Conservation (phyloP, 2,888 invertebrate genomes). For the Hydroisotoma schaefferi region DNA sequence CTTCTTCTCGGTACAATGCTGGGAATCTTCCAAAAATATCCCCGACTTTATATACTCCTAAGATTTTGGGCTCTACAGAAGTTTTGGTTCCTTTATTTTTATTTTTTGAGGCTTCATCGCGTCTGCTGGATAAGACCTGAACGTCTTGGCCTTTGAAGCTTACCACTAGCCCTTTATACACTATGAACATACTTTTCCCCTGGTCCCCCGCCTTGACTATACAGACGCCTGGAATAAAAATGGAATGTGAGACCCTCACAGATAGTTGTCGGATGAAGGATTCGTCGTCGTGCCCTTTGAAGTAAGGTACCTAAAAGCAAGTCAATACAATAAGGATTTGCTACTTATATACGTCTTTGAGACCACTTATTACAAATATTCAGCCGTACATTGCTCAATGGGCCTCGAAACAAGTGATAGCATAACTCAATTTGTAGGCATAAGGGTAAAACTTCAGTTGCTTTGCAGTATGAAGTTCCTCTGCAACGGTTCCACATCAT, state of each 20-base stretch:
- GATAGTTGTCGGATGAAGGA: slow-evolving; percentile 38
- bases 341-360: background rate
- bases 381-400: slow-evolving; percentile 18
- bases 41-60: slow-evolving; percentile 32
- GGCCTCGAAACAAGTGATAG: slow-evolving; percentile 28
- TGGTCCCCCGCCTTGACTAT: slow-evolving; percentile 40
- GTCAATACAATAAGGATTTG: background rate
- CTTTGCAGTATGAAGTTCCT: slow-evolving; percentile 35
- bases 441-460: slow-evolving; percentile 29
- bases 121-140: too few species aligned
- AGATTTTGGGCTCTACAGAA: too few species aligned
- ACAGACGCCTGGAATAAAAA: slow-evolving; percentile 39
- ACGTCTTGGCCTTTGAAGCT: too few species aligned
- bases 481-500: slow-evolving; percentile 38
- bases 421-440: slow-evolving; percentile 39
- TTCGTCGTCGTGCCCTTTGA: slow-evolving; percentile 15
- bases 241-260: slow-evolving; percentile 24
- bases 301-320: slow-evolving; percentile 16
- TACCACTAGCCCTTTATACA: slow-evolving; percentile 38
- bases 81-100: too few species aligned
- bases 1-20: slow-evolving; percentile 33
- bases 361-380: background rate
- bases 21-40: slow-evolving; percentile 40
- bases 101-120: too few species aligned
- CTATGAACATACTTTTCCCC: slow-evolving; percentile 39